Evolutionary conservation across 2,113 vertebrate species (phyloP).

Genomic region (Noturus placidus): DNA sequence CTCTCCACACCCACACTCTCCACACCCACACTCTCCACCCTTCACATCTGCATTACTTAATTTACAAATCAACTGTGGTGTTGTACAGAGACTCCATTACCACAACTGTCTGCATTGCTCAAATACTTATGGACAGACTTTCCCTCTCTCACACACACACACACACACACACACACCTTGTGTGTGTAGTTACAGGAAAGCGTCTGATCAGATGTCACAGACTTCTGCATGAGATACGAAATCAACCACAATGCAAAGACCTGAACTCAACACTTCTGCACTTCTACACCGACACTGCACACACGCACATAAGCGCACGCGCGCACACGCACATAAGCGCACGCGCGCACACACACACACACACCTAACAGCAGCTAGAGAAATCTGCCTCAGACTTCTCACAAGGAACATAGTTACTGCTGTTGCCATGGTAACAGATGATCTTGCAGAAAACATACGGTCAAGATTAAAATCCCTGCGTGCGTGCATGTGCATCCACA

Average conservation of each 20-base stretch:
- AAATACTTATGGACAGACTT: no score
- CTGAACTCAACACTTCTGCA: conserved; percentile 9
- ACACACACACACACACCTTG: neutral
- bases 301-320: neutral
- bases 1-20: no score
- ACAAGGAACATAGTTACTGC: conserved; percentile 10
- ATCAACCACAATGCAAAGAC: neutral
- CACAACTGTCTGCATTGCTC: no score
- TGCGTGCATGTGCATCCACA: neutral
- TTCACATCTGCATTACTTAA: no score
- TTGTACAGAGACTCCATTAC: no score
- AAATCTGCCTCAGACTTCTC: neutral
- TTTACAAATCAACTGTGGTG: no score
- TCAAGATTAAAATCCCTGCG: neutral
- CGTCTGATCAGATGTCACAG: neutral
- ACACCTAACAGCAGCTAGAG: neutral
- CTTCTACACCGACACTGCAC: neutral
- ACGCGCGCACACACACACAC: neutral
- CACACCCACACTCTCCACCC: no score
- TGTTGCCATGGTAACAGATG: conserved; percentile 35
- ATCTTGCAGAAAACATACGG: neutral
- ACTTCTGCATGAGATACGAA: neutral
- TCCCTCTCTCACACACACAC: no score
- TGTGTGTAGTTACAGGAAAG: neutral
- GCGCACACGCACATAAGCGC: neutral